Base-by-base conservation (phyloP, 2,888 invertebrate species). In the Parochlus steinenii region DNA sequence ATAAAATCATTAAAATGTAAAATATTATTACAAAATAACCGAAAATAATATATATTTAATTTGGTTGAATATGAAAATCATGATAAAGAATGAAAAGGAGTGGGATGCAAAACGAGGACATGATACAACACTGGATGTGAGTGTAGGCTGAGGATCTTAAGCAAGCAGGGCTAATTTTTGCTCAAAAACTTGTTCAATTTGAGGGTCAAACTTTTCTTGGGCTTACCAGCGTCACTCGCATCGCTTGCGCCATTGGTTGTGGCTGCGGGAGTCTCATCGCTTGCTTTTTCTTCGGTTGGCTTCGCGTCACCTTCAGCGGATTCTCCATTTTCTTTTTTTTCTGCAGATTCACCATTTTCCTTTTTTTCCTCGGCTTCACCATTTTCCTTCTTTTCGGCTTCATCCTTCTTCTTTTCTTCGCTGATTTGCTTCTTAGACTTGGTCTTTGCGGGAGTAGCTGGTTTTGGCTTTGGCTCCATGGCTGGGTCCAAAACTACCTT, bases 401-500 rank as follows among this genome's bases (percentile, higher is more conserved):
- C 52, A 8, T 66, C 64, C 14, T 58, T 56, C 40, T 59, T 54
- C 42, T 72, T 69, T 43, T 76, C 74, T 45, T 76, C 75, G 44
- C 72, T 71, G 51, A 63, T 71, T 48, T 72, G 71, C 49, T 74
- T 71, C 62, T 77, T 75, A 39, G 67, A 61, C 50, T 78, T 79
- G 44, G 71, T 72, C 55, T 79, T 79, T 39, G 77, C 76, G 2
- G 79, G 79, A 6, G 79, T 79, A 15, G 76, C 76, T 23, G 79
- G 78, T 54, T 79, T 79, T 18, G 79, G 79, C 49, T 79, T 79
- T 3, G 80, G 79, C 54, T 78, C 78, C 54, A 78, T 54, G 26
- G 74, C 72, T 16, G 85, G 83, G 53, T 86, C 83, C 42, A 89
- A 62, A 28, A 87, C 69, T 29, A 89, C 69, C 58, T 87, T 87